Evolutionary conservation across 2,113 vertebrate species (phyloP).

Genomic region (Epinephelus cyanopodus): DNA sequence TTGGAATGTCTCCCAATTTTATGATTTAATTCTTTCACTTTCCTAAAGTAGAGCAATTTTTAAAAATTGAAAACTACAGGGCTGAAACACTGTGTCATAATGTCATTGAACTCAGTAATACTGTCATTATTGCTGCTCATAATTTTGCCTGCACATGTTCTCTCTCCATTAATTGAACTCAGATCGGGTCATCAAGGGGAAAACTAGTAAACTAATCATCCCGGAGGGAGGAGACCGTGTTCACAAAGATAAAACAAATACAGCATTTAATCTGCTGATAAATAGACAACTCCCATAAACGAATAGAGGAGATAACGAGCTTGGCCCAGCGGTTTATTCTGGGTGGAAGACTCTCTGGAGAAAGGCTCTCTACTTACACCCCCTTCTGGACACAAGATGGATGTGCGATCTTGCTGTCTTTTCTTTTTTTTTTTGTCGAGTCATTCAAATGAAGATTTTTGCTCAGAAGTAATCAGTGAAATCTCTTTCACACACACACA

Average conservation of each 20-base stretch:
- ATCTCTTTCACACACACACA: slow-evolving; percentile 3
- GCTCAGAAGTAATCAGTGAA: background rate
- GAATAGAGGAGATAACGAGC: slow-evolving; percentile 34
- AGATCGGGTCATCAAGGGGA: background rate
- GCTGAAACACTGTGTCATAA: background rate
- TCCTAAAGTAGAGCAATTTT: background rate
- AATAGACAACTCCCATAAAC: slow-evolving; percentile 24
- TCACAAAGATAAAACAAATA: slow-evolving; percentile 29
- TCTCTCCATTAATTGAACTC: background rate
- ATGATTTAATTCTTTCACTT: background rate
- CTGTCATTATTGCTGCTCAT: background rate
- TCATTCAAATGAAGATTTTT: background rate
- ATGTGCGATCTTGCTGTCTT: background rate
- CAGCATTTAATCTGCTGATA: slow-evolving; percentile 28
- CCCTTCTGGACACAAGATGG: slow-evolving; percentile 53
- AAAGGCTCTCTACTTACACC: slow-evolving; percentile 13
- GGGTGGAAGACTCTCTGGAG: slow-evolving; percentile 4
- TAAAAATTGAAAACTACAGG: background rate
- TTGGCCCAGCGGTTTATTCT: background rate
- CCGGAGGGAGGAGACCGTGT: background rate
- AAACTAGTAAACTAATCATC: background rate
- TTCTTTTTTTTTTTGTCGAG: background rate
- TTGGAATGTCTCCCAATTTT: too few species aligned
- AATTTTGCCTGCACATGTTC: background rate
- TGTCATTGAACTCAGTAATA: background rate